These are phyloP conservation scores for Ahaetulla prasina DNA, from an alignment of 2,113 vertebrate species.

Conservation along the genomic window DNA sequence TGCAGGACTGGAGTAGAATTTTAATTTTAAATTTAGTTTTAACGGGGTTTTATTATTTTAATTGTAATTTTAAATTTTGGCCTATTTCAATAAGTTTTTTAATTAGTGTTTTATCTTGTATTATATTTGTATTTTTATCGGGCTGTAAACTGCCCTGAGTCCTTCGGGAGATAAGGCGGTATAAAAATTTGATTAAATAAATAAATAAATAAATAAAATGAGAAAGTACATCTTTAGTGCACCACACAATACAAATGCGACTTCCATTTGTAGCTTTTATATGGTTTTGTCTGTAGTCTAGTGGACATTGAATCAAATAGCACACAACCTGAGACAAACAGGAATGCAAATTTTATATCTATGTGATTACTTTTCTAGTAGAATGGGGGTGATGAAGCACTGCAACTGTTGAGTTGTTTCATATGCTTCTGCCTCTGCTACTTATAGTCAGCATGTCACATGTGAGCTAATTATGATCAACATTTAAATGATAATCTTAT, in stretches of 20 bases:
- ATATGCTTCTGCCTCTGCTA: background rate
- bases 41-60: too few relatives aligned
- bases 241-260: background rate
- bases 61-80: too few relatives aligned
- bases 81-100: too few relatives aligned
- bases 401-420: background rate
- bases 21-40: too few relatives aligned
- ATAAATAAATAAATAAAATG: too few relatives aligned
- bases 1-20: too few relatives aligned
- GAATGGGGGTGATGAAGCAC: background rate
- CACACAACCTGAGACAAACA: background rate
- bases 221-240: background rate
- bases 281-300: background rate
- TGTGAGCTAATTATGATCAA: background rate
- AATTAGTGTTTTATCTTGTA: too few relatives aligned
- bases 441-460: background rate
- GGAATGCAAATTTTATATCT: background rate
- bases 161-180: too few relatives aligned
- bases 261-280: background rate
- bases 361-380: background rate
- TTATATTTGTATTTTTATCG: too few relatives aligned
- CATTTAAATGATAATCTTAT: background rate
- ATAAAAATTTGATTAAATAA: too few relatives aligned
- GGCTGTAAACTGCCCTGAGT: too few relatives aligned
- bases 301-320: background rate